Base-by-base conservation (phyloP, 2,888 invertebrate species). In the Meghimatium bilineatum region DNA sequence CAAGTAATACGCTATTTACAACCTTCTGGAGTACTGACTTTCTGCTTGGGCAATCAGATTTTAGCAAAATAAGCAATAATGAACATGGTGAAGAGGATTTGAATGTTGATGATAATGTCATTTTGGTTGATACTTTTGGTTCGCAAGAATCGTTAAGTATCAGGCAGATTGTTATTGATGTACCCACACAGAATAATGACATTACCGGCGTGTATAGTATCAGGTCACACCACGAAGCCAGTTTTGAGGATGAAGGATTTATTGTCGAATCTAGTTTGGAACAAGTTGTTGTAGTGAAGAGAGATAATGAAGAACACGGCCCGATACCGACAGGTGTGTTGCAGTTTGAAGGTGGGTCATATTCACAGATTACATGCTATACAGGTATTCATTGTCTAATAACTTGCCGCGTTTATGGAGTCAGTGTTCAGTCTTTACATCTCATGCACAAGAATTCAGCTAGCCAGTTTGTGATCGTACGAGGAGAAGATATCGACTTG, bases 121-220 rank as follows among this genome's bases (percentile, higher is more conserved):
- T 44, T 17, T 17, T 78, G 10, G 8, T 63, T 8, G 63, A 66
- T 17, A 44, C 1, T 20, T 36, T 34, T 29, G 38, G 12, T 38
- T 29, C 60, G 5, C 26, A 60, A 1, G 36, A 34, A 26, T 8
- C 52, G 20, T 34, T 66, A 12, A 44, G 17, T n/a, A 14, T 66
- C 26, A 38, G 32, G 29, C 63, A 36, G 5, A 78, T 78, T 32
- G 1, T n/a, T 20, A 78, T 78, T 38, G 38, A 38, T n/a, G 38
- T 78, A 26, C 78, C 78, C 63, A 78, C 78, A 38, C 38, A 78
- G 20, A 63, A 78, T 3, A 26, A 66, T 44, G 78, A 78, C n/a
- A 38, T 78, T n/a, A 78, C 66, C n/a, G 78, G 78, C n/a, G n/a
- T 78, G 29, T 78, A 66, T 29, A 78, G 29, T 3, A 29, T 78